Conservation (phyloP, 2,797 vertebrate species). For the Hydrocynus forskahlii region DNA sequence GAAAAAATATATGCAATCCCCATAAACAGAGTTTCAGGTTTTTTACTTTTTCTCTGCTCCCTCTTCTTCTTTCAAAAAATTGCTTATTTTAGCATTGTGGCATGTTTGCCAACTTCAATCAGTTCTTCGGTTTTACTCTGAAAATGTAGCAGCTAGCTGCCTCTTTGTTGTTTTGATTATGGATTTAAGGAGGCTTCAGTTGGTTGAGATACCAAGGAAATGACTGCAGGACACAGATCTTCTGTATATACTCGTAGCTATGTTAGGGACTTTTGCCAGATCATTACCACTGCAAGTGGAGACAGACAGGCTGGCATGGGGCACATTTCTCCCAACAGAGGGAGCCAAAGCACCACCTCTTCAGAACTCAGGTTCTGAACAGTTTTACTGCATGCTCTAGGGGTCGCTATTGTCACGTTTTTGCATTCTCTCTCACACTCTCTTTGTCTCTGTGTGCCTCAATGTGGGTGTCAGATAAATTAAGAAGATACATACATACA, state of each 20-base stretch:
- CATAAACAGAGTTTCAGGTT: too few relatives aligned
- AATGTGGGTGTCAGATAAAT: not conserved
- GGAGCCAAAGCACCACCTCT: constrained; percentile 18
- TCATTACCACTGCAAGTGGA: not conserved
- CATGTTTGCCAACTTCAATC: not conserved
- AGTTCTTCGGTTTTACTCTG: not conserved
- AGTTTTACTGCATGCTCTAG: not conserved
- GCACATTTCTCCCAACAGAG: constrained; percentile 34
- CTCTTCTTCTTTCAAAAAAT: not conserved
- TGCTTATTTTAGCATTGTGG: not conserved
- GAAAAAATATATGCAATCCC: not conserved
- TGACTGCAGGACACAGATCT: not conserved
- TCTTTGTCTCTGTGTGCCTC: not conserved
- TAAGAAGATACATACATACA: not conserved
- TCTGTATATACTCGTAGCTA: not conserved
- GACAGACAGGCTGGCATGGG: not conserved
- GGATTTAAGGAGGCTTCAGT: not conserved
- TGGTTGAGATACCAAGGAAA: not conserved
- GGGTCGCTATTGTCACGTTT: constrained; percentile 41
- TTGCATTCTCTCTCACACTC: not conserved
- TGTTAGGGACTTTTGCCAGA: not conserved
- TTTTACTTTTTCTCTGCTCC: too few relatives aligned
- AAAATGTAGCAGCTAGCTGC: not conserved
- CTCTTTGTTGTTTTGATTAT: not conserved
- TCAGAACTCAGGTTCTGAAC: not conserved